Evolutionary conservation across 2,888 invertebrate species (phyloP), one percentile per base, ranked within the genome.

Genomic region (Ectobius pallidus): DNA sequence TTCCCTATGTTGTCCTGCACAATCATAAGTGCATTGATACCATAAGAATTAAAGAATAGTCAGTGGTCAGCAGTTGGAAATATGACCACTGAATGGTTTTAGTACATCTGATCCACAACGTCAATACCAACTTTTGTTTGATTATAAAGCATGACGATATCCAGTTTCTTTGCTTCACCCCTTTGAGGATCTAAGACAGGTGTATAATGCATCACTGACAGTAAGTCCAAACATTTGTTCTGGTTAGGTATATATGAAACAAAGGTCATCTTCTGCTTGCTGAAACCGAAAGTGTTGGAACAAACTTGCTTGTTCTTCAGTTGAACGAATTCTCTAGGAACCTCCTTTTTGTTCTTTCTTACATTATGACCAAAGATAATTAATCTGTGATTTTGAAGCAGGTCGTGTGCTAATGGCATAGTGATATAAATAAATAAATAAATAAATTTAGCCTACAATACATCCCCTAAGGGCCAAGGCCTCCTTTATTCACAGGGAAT

Each of bases 321-420:
- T 22, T 55, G 3, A 25, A 55, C 9, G 16, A 55, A 55, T 55
- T 22, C 55, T 25, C 22, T 18, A 55, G 55, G 25, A 22, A 55
- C 22, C 55, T 55, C 55, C n/a, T 16, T 55, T 55, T 55, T 55
- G 55, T 55, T 55, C 22, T 55, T 55, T 16, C 22, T 55, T 4
- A 55, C 11, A 22, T 20, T 55, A n/a, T n/a, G n/a, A 3, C 55
- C 55, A 11, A 55, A 20, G 3, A 55, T 16, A 22, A 25, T 55
- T 25, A 55, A 22, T 55, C 22, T 55, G 22, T 55, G 22, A 18
- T 55, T 22, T 55, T 55, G 4, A 2, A 55, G 25, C 16, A 55
- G 55, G 11, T 55, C 11, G 4, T 55, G 55, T 55, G 55, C 55
- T 25, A 55, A 55, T 14, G n/a, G n/a, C 46, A 46, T 46, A 46